Base-by-base conservation (phyloP, 2,113 vertebrate species). In the Marmota flaviventris region DNA sequence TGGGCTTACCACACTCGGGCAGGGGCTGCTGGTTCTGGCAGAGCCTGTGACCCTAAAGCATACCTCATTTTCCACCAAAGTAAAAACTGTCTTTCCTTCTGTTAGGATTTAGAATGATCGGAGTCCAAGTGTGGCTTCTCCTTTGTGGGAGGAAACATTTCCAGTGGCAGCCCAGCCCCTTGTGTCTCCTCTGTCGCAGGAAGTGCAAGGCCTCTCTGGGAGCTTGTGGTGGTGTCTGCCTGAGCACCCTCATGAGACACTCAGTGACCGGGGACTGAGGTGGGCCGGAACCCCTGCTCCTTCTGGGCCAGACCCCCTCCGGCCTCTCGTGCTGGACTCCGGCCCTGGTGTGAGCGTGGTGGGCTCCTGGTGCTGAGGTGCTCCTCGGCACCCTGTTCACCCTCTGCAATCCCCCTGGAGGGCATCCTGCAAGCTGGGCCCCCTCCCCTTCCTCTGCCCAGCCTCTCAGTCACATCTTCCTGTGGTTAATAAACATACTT, bases 401-500 rank as follows among this genome's bases (percentile, higher is more conserved):
- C 87, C 0, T 0, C 89, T 4, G 12, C 14, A 83, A 72, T 83
- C 96, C 93, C 97, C 95, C 18, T 1, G 78, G 37, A 85, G 85
- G 83, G 83, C 93, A 94, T 94, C 92, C 91, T 95, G 95, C 1
- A 14, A 84, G 96, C 91, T 96, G 51, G 0, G 91, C 93, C 92
- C 82, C 79, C 58, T 97, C 98, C 96, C 97, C 96, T 97, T 97
- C 97, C 97, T 98, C 96, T 96, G 94, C 97, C 97, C 95, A 94
- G 98, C 97, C 98, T 98, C 98, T 97, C 25, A 97, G 98, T 98
- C 98, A 94, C 98, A 98, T 99, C 99, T 99, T 98, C 99, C 99
- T 99, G 94, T 98, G 98, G 98, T 99, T 99, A 99, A 99, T 99
- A 99, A 99, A 99, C 99, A 99, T 99, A 97, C 97, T 97, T 98